These are phyloP conservation scores for Pocillopora grandis DNA, from an alignment of 92 coral and sea anemone genomes.

Conservation along the genomic window DNA sequence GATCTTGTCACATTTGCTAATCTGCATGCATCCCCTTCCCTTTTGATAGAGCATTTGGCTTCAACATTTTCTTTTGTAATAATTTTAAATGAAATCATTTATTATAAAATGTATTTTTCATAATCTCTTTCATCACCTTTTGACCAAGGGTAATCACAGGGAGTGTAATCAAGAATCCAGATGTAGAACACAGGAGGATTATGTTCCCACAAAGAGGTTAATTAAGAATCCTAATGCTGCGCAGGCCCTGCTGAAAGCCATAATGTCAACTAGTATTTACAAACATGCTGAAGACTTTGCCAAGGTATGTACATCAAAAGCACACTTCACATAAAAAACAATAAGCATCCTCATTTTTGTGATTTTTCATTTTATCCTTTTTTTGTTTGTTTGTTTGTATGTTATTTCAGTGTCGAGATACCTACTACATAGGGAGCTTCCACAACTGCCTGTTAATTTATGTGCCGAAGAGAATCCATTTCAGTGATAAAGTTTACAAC, in stretches of 20 bases:
- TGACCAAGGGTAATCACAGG: neutral
- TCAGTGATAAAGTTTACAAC: neutral
- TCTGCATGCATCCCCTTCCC: no score
- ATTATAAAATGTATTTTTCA: no score
- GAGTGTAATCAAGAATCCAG: neutral
- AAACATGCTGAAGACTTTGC: neutral
- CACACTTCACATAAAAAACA: no score
- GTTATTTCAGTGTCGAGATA: slow-evolving; percentile 36
- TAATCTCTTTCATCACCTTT: no score
- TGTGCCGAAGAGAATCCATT: slow-evolving; percentile 14
- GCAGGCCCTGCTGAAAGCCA: neutral
- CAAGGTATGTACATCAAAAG: neutral
- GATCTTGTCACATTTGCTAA: no score
- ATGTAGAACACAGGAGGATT: neutral
- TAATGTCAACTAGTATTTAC: neutral
- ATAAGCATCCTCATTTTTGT: no score
- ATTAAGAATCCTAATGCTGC: neutral
- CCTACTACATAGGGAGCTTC: slow-evolving; percentile 34
- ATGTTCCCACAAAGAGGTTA: neutral
- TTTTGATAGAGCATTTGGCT: no score
- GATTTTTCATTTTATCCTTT: no score
- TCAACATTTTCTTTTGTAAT: no score
- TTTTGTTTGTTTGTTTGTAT: neutral
- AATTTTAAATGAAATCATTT: no score
- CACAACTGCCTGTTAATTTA: slow-evolving; percentile 19